Evolutionary conservation across 1,140 invertebrate genomes (phyloP), one percentile per base, ranked within the genome.

Genomic region (Ceratina japonica): DNA sequence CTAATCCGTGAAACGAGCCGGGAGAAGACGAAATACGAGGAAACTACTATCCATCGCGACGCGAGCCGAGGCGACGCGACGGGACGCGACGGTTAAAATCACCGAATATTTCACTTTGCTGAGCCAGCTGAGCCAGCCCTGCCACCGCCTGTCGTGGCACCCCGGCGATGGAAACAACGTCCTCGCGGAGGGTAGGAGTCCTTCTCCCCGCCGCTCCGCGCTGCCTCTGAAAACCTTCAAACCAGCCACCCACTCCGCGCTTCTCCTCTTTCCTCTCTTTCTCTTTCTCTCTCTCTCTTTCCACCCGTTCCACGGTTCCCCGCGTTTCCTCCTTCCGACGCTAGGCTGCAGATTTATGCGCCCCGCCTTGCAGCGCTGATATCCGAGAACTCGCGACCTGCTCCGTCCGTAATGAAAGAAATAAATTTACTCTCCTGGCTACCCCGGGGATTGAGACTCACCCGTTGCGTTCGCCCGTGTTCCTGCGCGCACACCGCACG

Each of bases 381-480:
- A 93, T 91, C 90, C 90, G 89, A 92, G 91, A 92, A 91, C 91
- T 92, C 91, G 91, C 90, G 90, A 91, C 87, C 90, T 87, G 91
- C 87, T 92, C 85, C 83, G 89, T 91, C 90, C 89, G 91, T 93
- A 93, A 93, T 93, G 92, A 93, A 93, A 93, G 92, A 92, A 93
- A 93, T 93, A 92, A 93, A 93, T 93, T 92, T 90, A 91, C 90
- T 92, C 90, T 81, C 76, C 84, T 79, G 81, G 75, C 75, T 85
- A 80, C 81, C 81, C 80, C 75, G 75, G 85, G 86, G 86, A 90
- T 87, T 81, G 85, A 84, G 83, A 88, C 86, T 82, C 85, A 56
- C 56, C 37, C 37, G 5, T 31, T 44, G 37, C 37, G 37, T 44
- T 44, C 37, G 37, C 37, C 10, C 71, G 81, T n/a, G n/a, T 81